Base-by-base conservation (phyloP, 2,888 invertebrate species). In the Dione juno region DNA sequence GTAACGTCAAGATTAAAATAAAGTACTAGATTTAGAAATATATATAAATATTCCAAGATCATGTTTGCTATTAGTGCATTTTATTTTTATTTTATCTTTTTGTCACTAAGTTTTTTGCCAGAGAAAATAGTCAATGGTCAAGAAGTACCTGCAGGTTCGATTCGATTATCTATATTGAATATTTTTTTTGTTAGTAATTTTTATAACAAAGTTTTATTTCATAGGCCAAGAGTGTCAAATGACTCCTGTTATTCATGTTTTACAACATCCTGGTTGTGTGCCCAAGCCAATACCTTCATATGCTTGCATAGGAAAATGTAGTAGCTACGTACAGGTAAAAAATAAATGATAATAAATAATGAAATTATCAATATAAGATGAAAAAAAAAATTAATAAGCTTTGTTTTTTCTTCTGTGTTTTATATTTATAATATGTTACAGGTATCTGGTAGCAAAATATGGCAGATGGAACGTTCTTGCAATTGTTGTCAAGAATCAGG, bases 401-500 rank as follows among this genome's bases (percentile, higher is more conserved):
- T 48, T 5, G 13, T n/a, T 53, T 7, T n/a, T 28, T 37, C 0
- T 35, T 0, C 9, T 35, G 35, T 21, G 3, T 54, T 35, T n/a
- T 54, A 54, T 37, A n/a, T 8, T 35, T 67, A 19, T n/a, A 37
- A 13, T 66, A 19, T 52, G 35, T 50, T 82, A 68, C 74, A 98
- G 98, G 98, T 98, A 9, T 98, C 98, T 45, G 98, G 98, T 8
- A 98, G 97, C 79, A 98, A 98, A 94, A 97, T 98, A 84, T 98
- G 98, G 98, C 98, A 98, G 94, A 98, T 98, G 96, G 98, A 98
- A 88, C 94, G 98, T 40, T 97, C 97, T 0, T 98, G 98, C 84
- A 98, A 98, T 95, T 98, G 98, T 86, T 98, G 98, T 84, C 98
- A 98, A 88, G 98, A 98, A 86, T 97, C 97, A 77, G 98, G 98